These are phyloP conservation scores for Drosophila sp. DNA, from an alignment of 1,140 invertebrate species.

Conservation along the genomic window DNA sequence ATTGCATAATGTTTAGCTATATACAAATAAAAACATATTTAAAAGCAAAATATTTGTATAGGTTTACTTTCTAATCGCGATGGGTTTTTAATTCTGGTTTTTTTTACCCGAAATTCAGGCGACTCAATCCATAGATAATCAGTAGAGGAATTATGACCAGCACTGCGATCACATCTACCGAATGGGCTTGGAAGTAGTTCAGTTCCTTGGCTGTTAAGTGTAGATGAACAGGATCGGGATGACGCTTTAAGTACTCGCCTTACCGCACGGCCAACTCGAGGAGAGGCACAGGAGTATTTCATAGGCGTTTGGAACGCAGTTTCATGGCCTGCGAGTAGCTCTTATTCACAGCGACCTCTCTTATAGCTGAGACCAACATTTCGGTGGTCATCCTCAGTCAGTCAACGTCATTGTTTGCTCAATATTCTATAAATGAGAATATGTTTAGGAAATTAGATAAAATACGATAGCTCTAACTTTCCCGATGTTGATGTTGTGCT, in stretches of 20 bases:
- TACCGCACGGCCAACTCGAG: constrained; percentile 43
- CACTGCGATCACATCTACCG: constrained; percentile 35
- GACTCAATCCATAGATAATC: background rate
- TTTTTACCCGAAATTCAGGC: background rate
- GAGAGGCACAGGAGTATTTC: constrained; percentile 34
- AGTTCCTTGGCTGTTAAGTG: constrained; percentile 33
- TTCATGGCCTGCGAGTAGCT: constrained; percentile 29
- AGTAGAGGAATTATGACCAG: constrained; percentile 5
- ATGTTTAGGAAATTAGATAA: background rate
- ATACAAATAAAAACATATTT: constrained; percentile 26
- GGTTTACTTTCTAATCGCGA: constrained; percentile 2
- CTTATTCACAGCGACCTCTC: constrained; percentile 22
- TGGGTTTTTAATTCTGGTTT: background rate
- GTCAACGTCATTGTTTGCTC: constrained; percentile 15
- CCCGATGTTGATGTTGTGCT: constrained; percentile 84
- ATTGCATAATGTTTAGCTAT: constrained; percentile 46
- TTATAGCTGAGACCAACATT: constrained; percentile 16
- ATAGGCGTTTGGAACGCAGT: constrained; percentile 23
- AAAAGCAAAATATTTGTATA: constrained; percentile 10
- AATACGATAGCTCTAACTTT: background rate
- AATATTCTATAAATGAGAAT: constrained; percentile 13
- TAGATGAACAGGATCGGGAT: constrained; percentile 38
- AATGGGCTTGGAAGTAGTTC: constrained; percentile 39
- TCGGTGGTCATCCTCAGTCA: constrained; percentile 14
- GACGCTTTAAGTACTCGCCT: constrained; percentile 38